Evolutionary conservation across 2,113 vertebrate species (phyloP), one percentile per base, ranked within the genome.

Genomic region (Miniopterus natalensis): DNA sequence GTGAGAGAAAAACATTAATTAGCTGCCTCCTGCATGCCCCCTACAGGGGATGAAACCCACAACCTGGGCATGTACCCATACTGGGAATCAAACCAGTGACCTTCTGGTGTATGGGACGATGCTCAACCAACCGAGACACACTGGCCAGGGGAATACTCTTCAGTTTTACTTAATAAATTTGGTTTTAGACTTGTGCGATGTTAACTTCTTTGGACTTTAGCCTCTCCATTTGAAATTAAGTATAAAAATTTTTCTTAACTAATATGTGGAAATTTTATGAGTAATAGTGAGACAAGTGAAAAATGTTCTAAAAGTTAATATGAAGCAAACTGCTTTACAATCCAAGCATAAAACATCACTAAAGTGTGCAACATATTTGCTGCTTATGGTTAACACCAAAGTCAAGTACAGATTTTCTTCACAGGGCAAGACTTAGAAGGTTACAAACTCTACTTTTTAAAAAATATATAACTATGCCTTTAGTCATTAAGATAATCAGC

Each of bases 311-410:
- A 65, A 74, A 36, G 36, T 53, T 53, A 57, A 63, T 42, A 20
- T 25, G 20, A 80, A 80, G 11, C 45, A 91, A 73, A 42, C 27
- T 73, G 47, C 21, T 53, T 31, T 66, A 40, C 13, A 55, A 36
- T 73, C 11, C 21, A 91, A 90, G 10, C 53, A 45, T 47, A 68
- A 86, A 71, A 17, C 17, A 47, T 86, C n/a, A 80, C 49, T 73
- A 65, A 74, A 36, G 7, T 45, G 21, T 49, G 29, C 80, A 68
- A 27, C 12, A 42, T 63, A 78, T 79, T 80, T 79, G 29, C 15
- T 79, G 36, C 7, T 57, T 47, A 51, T 66, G 47, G 49, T 88
- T 83, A 88, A 61, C n/a, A 88, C n/a, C 20, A 92, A 88, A 92
- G 15, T 80, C 42, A 81, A 83, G 70, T 66, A 55, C 36, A 65